Percentiles rank a stretch among this genome's conserved stretches.
Evolutionary conservation across 1,140 invertebrate species (phyloP).

Genomic region (Parasteatoda tepidariorum): DNA sequence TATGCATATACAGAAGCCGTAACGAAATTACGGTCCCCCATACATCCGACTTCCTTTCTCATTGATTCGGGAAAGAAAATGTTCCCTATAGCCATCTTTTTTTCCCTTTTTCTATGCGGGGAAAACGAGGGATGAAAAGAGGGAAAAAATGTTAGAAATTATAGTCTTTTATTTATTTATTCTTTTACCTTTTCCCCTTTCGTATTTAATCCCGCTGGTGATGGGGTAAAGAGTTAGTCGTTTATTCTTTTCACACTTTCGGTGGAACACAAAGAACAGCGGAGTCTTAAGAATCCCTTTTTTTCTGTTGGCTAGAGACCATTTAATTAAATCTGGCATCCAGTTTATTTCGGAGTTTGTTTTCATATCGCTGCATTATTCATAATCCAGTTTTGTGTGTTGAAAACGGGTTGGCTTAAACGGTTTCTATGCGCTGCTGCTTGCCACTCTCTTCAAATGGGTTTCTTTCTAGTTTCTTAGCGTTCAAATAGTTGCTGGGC

Average conservation of each 20-base stretch:
- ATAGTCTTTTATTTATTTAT: too few species aligned
- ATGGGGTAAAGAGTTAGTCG: neutral
- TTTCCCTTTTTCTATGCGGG: too few species aligned
- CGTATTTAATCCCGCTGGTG: slow-evolving; percentile 11
- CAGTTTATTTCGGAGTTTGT: slow-evolving; percentile 1
- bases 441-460: too few species aligned
- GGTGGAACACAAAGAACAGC: neutral
- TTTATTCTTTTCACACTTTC: neutral
- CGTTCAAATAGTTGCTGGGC: too few species aligned
- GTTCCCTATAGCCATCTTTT: neutral
- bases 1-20: neutral
- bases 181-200: neutral
- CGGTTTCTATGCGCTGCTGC: neutral
- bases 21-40: slow-evolving; percentile 5
- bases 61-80: neutral
- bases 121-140: neutral
- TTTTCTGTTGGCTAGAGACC: neutral
- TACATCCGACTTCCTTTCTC: neutral
- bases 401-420: neutral
- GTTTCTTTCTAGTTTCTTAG: too few species aligned
- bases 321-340: slow-evolving; percentile 8
- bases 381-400: neutral
- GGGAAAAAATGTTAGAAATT: slow-evolving; percentile 16
- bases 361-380: slow-evolving; percentile 2
- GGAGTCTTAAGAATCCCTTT: neutral